Evolutionary conservation across 2,888 invertebrate genomes (phyloP), one percentile per base, ranked within the genome.

Genomic region (Tinea trinotella): DNA sequence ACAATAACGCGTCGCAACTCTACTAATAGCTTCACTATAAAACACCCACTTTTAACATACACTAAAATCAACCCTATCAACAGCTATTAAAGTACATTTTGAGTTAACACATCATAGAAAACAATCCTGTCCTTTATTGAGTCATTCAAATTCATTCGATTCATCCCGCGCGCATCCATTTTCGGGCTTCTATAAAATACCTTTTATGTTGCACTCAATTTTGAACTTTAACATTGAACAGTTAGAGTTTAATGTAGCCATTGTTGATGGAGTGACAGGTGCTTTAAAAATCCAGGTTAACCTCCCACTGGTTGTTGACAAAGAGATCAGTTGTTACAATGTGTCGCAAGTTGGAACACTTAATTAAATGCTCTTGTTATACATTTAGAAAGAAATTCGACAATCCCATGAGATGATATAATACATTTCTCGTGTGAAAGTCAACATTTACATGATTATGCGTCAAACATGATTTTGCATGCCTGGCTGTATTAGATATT

Each of bases 221-320:
- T 18, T 48, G 19, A 18, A 10, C 48, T 48, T 48, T 19, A 48
- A 17, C 7, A n/a, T 17, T 5, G 15, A 17, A 5, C 15, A 3
- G 3, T 17, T 6, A 48, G 48, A 3, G 48, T 7, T n/a, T n/a
- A n/a, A n/a, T n/a, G 30, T 30, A 10, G 9, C 7, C 30, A 7
- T 30, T 61, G 60, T 56, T 52, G 53, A 53, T 17, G 54, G 57
- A 81, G 9, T 13, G 52, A 83, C 84, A 85, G 83, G 83, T 85
- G 83, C 76, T 76, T 70, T 76, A 70, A 59, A 71, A 74, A 74
- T 71, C 66, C 72, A 63, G 71, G 68, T 61, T 65, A 68, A 63
- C 80, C 83, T 82, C 83, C 83, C 83, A 83, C 83, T 77, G 84
- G 65, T 74, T 70, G 70, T 64, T 71, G 65, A 82, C 81, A 83